Conservation (phyloP, 2,113 vertebrate species). For the Seriola quinqueradiata region DNA sequence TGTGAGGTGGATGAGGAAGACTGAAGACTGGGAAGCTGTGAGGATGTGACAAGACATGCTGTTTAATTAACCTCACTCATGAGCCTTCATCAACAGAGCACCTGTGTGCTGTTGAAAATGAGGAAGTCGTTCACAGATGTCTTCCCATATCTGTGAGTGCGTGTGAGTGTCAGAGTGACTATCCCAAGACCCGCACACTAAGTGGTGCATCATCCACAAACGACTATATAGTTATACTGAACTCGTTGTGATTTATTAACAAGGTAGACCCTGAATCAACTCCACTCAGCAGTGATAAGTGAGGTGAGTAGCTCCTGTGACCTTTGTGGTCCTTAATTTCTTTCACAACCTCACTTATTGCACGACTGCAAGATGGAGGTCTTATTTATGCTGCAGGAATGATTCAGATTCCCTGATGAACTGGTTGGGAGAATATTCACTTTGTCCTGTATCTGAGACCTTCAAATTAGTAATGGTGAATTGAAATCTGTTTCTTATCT, state of each 20-base stretch:
- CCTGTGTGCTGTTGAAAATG: slow-evolving; percentile 52
- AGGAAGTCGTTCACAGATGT: slow-evolving; percentile 43
- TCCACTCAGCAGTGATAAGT: slow-evolving; percentile 3
- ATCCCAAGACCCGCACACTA: not conserved
- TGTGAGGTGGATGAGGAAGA: slow-evolving; percentile 7
- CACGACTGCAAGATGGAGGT: not conserved
- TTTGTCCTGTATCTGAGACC: not conserved
- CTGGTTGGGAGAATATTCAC: not conserved
- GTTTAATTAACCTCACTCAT: slow-evolving; percentile 77
- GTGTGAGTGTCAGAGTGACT: not conserved
- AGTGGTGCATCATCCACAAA: slow-evolving; percentile 28
- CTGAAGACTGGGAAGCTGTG: slow-evolving; percentile 32
- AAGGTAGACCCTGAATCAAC: not conserved
- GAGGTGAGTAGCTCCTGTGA: slow-evolving; percentile 7
- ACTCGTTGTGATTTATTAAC: slow-evolving; percentile 34
- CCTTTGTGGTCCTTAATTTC: slow-evolving; percentile 17
- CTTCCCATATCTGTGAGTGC: slow-evolving; percentile 4
- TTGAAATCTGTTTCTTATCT: not conserved
- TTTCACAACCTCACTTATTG: not conserved
- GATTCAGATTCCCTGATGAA: not conserved
- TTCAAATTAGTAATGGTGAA: not conserved
- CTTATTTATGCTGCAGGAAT: not conserved
- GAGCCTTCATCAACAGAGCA: slow-evolving; percentile 65
- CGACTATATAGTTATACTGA: slow-evolving; percentile 16
- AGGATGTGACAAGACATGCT: slow-evolving; percentile 54